A percentile compares a stretch with the other conserved stretches of the same genome.
phyloP scores from a whole-genome alignment of 2,888 invertebrate genomes.

The Fragum whitleyi region DNA sequence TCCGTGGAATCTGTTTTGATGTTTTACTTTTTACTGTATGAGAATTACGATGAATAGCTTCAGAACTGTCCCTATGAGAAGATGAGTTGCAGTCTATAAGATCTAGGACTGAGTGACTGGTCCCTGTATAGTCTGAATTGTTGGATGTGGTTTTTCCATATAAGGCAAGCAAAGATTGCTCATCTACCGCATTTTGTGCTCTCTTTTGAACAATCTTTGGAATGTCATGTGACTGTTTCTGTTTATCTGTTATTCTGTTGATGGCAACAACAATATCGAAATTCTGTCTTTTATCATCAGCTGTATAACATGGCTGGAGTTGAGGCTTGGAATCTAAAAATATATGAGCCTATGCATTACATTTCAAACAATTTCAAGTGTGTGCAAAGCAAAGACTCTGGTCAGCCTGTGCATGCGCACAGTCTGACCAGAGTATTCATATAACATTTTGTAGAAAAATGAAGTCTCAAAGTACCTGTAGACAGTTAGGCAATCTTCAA shows the following conservation, averaged over 20 bases:
- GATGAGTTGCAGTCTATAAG: neutral
- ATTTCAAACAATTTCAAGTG: too few relatives aligned
- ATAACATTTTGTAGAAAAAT: too few relatives aligned
- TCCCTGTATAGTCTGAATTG: neutral
- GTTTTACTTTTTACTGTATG: neutral
- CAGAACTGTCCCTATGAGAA: neutral
- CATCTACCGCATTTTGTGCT: neutral
- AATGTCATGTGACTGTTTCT: neutral
- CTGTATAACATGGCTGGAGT: neutral
- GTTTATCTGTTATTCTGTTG: neutral
- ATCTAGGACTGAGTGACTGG: neutral
- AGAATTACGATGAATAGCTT: neutral
- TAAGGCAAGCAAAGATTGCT: neutral
- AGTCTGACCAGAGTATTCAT: too few relatives aligned
- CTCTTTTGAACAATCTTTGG: neutral
- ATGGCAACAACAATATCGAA: neutral
- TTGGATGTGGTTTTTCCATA: neutral
- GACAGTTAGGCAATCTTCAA: too few relatives aligned
- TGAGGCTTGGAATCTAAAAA: neutral
- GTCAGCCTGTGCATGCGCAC: too few relatives aligned
- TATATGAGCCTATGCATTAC: too few relatives aligned
- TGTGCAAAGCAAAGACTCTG: too few relatives aligned
- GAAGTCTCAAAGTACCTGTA: too few relatives aligned
- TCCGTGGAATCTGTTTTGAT: neutral
- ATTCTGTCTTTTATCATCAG: neutral